Conservation (phyloP, 2,888 invertebrate species). For the Calephelis perditalis region DNA sequence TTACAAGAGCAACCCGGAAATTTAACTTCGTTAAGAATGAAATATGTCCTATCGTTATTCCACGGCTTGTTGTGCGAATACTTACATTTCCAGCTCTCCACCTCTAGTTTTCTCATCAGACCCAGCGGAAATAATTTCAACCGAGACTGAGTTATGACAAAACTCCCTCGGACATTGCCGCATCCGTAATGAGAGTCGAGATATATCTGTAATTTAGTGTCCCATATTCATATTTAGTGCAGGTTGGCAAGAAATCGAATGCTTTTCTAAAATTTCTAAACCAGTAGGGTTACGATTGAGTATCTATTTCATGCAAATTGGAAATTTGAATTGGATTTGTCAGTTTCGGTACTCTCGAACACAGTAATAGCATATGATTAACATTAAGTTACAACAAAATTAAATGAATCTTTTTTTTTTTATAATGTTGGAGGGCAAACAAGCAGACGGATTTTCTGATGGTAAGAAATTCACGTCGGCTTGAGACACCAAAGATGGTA, state of each 20-base stretch:
- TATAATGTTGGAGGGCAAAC: too few species aligned
- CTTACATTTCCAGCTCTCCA: slow-evolving; percentile 71
- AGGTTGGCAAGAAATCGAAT: slow-evolving; percentile 45
- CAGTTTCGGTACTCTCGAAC: too few species aligned
- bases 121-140: slow-evolving; percentile 76
- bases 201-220: slow-evolving; percentile 73
- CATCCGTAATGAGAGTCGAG: slow-evolving; percentile 73
- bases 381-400: too few species aligned
- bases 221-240: slow-evolving; percentile 54
- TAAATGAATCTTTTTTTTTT: too few species aligned
- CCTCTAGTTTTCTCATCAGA: slow-evolving; percentile 77
- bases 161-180: slow-evolving; percentile 76
- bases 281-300: neutral
- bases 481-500: too few species aligned
- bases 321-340: too few species aligned
- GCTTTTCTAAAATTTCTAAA: slow-evolving; percentile 1
- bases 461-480: too few species aligned
- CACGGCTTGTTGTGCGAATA: slow-evolving; percentile 74
- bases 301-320: neutral
- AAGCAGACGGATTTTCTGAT: too few species aligned
- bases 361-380: too few species aligned
- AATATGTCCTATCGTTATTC: slow-evolving; percentile 74
- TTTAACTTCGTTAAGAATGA: slow-evolving; percentile 78
- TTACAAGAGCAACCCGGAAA: slow-evolving; percentile 70
- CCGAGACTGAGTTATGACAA: slow-evolving; percentile 78